A percentile compares a stretch with the other conserved stretches of the same genome.
Evolutionary conservation across 2,797 vertebrate genomes (phyloP).

Genomic region (Scomberomorus guttatus): DNA sequence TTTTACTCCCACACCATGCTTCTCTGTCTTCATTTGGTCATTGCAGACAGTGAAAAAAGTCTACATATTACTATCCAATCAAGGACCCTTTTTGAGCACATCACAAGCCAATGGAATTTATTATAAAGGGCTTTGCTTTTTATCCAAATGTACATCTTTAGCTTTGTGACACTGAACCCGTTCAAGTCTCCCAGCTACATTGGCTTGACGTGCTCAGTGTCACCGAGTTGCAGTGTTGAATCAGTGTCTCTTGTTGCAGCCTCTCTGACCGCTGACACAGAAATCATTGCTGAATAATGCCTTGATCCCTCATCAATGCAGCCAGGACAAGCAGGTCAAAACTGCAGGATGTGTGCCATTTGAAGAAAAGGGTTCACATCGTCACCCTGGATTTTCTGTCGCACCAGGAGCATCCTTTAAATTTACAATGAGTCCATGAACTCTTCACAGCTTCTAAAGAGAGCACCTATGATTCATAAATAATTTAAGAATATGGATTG

Average conservation of each 20-base stretch:
- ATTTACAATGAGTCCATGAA: conserved; percentile 63
- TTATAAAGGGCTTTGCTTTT: conserved; percentile 1
- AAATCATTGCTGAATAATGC: conserved; percentile 45
- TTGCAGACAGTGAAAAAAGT: neutral
- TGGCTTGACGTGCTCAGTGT: conserved; percentile 28
- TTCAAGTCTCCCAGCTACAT: conserved; percentile 14
- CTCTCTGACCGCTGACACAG: conserved; percentile 40
- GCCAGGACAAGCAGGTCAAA: conserved; percentile 31
- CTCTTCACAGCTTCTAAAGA: conserved; percentile 54
- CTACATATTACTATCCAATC: neutral
- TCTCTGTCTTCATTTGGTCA: neutral
- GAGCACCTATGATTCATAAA: conserved; percentile 48
- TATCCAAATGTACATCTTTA: conserved; percentile 1
- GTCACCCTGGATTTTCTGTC: conserved; percentile 34
- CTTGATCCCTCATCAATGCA: conserved; percentile 49
- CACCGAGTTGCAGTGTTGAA: conserved; percentile 12
- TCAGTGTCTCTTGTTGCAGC: conserved; percentile 13
- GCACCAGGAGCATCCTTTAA: conserved; percentile 37
- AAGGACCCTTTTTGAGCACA: neutral
- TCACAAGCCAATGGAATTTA: neutral
- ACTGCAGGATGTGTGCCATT: conserved; percentile 20
- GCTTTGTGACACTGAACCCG: conserved; percentile 26
- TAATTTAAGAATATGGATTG: conserved; percentile 48
- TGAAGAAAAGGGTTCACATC: conserved; percentile 8
- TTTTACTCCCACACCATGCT: neutral